Evolutionary conservation across 2,888 invertebrate genomes (phyloP).

Genomic region (Drosophila paramelanica): DNA sequence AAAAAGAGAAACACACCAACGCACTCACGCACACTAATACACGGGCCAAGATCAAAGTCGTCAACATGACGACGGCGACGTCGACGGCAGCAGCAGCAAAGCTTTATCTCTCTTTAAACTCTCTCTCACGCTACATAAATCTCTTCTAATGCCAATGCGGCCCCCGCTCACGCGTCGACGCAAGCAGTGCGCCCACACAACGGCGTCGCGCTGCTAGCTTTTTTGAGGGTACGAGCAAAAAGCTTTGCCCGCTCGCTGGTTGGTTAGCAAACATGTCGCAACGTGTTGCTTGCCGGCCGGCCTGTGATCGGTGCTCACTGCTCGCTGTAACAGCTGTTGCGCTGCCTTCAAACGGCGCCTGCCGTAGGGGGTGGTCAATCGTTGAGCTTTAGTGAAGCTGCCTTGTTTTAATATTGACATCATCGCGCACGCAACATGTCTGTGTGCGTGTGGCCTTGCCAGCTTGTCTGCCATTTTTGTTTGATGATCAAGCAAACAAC

Average conservation of each 20-base stretch:
- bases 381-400: conserved; percentile 3
- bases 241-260: conserved; percentile 25
- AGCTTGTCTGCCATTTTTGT: conserved; percentile 8
- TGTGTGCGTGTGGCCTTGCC: conserved; percentile 6
- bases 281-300: conserved; percentile 31
- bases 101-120: conserved; percentile 12
- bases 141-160: conserved; percentile 53
- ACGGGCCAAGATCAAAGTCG: conserved; percentile 74
- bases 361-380: conserved; percentile 13
- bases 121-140: conserved; percentile 39
- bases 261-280: conserved; percentile 30
- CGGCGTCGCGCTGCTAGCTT: conserved; percentile 20
- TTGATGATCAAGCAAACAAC: conserved; percentile 1
- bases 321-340: conserved; percentile 35
- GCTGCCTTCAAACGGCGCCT: conserved; percentile 8
- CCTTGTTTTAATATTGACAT: background rate
- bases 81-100: conserved; percentile 22
- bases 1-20: conserved; percentile 52
- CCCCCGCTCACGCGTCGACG: conserved; percentile 29
- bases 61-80: conserved; percentile 34
- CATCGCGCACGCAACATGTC: background rate
- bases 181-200: conserved; percentile 47
- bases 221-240: conserved; percentile 27
- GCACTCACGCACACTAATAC: conserved; percentile 32
- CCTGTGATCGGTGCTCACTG: conserved; percentile 19